Conservation (phyloP, 2,797 vertebrate species). For the Squalus acanthias region DNA sequence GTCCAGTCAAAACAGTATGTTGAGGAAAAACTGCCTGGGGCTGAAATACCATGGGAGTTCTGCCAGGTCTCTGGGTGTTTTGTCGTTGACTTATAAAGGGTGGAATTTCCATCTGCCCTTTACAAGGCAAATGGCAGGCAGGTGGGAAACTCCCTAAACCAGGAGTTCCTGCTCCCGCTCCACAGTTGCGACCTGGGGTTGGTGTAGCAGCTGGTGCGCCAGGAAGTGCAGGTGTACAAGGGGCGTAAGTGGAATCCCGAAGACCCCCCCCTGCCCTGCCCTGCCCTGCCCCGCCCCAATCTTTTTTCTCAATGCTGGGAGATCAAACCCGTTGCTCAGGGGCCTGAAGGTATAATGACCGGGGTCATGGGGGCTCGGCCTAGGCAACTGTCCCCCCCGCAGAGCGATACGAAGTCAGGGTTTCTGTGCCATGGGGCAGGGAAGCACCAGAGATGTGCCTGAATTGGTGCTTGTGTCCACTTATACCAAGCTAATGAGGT, state of each 20-base stretch:
- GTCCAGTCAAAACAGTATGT: neutral
- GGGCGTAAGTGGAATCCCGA: neutral
- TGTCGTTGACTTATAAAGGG: neutral
- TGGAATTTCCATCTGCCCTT: constrained; percentile 3
- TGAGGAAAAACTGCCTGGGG: neutral
- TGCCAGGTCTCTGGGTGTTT: neutral
- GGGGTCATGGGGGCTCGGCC: neutral
- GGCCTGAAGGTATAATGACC: neutral
- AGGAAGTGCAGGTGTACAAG: neutral
- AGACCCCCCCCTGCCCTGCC: too few species aligned
- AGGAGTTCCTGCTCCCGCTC: neutral
- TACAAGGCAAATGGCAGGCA: neutral
- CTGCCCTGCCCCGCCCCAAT: neutral
- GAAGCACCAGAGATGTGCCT: neutral
- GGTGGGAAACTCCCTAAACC: neutral
- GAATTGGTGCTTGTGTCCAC: neutral
- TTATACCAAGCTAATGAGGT: neutral
- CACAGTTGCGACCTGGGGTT: neutral
- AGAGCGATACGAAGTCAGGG: neutral
- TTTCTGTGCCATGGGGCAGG: neutral
- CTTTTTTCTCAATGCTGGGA: neutral
- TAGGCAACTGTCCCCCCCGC: neutral
- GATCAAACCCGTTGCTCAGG: neutral
- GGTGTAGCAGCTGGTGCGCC: neutral
- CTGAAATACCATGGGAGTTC: neutral